Base-by-base conservation (phyloP, 2,797 vertebrate genomes). In the Tinamus major region DNA sequence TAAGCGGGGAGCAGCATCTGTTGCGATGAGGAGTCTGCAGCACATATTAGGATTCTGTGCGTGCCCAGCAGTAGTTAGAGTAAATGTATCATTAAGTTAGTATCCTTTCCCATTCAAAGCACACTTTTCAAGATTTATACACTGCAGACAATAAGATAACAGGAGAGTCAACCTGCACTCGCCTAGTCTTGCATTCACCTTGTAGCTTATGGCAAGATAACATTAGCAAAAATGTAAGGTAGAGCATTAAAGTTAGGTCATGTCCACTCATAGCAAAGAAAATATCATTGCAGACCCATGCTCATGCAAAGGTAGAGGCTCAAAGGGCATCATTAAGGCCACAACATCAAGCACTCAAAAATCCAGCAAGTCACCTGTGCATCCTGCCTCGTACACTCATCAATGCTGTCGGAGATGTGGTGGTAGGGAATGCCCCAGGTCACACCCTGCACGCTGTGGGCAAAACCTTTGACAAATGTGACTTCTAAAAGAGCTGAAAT, bases 1-100 rank as follows among this genome's bases (percentile, higher is more conserved):
- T 85, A 91, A 97, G 94, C 74, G 42, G 93, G 64, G 92, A 94
- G 93, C 85, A 94, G 74, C 97, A 96, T 95, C 96, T 97, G 97
- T 94, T 96, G 93, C 39, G 33, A 37, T 1, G 62, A 70, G 33
- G 87, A 91, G 75, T 24, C 78, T 94, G 93, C 93, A 91, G 94
- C 82, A 39, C 15, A 3, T 93, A 85, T 95, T 84, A 62, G 74
- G 81, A 95, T 92, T 88, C 94, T 35, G 37, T 2, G 64, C 93
- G 91, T 29, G 5, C 23, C 72, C 85, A 13, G 62, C 68, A 2
- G 0, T 90, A 95, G 83, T 91, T 95, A 95, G 89, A 96, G 94
- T 93, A 95, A 96, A 93, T 91, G 92, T 93, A 85, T 94, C 92
- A 95, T 95, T 95, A 95, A 92, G 92, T 69, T 90, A 78, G 83